These are phyloP conservation scores for Amphiduros pacificus DNA, from an alignment of 2,888 invertebrate genomes.

Conservation along the genomic window DNA sequence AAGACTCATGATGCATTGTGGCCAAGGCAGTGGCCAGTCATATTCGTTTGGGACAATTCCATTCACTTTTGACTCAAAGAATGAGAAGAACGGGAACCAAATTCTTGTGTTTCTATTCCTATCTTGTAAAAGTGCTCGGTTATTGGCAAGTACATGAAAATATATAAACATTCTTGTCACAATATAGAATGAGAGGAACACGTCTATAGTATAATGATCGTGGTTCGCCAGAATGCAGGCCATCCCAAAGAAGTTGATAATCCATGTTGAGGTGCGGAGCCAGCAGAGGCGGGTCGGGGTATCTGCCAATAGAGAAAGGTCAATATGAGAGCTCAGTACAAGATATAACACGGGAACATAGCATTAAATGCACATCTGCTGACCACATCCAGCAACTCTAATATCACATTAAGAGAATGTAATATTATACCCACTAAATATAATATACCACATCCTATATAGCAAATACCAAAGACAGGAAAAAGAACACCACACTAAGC, in stretches of 20 bases:
- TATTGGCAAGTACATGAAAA: constrained; percentile 96
- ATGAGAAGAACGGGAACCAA: constrained; percentile 97
- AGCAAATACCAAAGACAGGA: too few relatives aligned
- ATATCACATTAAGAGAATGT: too few relatives aligned
- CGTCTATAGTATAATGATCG: constrained; percentile 99
- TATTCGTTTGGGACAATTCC: constrained; percentile 91
- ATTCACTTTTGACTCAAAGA: constrained; percentile 73
- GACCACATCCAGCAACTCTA: too few relatives aligned
- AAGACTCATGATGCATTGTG: too few relatives aligned
- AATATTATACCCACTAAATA: too few relatives aligned
- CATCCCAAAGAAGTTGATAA: constrained; percentile 98
- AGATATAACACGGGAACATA: too few relatives aligned
- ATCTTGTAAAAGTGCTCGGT: constrained; percentile 71
- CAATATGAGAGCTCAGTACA: too few relatives aligned
- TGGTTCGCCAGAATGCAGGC: constrained; percentile 99
- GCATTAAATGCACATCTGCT: too few relatives aligned
- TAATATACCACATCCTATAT: too few relatives aligned
- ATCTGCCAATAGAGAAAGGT: constrained; percentile 69
- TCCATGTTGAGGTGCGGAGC: constrained; percentile 95
- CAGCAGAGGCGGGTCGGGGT: constrained; percentile 86
- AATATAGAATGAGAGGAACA: constrained; percentile 99
- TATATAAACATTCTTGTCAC: constrained; percentile 93
- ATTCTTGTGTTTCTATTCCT: constrained; percentile 80
- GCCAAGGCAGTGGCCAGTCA: constrained; percentile 57
- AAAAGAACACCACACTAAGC: too few relatives aligned